phyloP scores from a whole-genome alignment of 2,797 vertebrate species.

The Platyrinchus mystaceus region DNA sequence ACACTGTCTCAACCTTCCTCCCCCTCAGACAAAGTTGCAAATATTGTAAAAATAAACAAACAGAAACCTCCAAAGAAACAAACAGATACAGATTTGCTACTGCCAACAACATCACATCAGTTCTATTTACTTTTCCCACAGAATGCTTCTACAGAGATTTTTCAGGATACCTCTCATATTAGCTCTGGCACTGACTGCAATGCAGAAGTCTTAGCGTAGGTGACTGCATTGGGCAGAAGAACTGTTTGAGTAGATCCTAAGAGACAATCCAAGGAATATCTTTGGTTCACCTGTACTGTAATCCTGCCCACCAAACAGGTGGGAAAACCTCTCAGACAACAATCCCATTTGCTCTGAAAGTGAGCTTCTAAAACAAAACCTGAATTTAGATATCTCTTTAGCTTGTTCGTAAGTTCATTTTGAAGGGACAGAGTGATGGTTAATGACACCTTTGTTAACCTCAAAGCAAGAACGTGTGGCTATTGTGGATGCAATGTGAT shows the following conservation, averaged over 20 bases:
- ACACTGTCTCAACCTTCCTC: slow-evolving; percentile 4
- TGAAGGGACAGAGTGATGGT: neutral
- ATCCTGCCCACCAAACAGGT: neutral
- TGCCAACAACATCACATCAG: neutral
- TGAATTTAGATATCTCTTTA: neutral
- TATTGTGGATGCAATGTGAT: neutral
- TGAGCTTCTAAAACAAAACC: neutral
- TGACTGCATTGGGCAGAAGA: neutral
- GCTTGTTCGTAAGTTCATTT: neutral
- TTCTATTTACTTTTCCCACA: slow-evolving; percentile 2
- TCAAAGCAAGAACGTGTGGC: neutral
- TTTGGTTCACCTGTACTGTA: neutral
- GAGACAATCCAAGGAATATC: neutral
- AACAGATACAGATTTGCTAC: neutral
- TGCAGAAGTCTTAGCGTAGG: accelerated
- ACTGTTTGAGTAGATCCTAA: neutral
- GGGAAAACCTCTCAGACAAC: neutral
- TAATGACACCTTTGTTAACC: neutral
- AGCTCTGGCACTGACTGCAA: neutral
- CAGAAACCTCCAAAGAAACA: neutral
- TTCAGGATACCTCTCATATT: neutral
- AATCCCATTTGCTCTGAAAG: neutral
- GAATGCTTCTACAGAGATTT: neutral
- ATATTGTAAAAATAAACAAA: slow-evolving; percentile 27
- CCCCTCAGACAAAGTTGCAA: neutral